Evolutionary conservation across 2,113 vertebrate genomes (phyloP), one percentile per base, ranked within the genome.

Genomic region (Heptranchias perlo): DNA sequence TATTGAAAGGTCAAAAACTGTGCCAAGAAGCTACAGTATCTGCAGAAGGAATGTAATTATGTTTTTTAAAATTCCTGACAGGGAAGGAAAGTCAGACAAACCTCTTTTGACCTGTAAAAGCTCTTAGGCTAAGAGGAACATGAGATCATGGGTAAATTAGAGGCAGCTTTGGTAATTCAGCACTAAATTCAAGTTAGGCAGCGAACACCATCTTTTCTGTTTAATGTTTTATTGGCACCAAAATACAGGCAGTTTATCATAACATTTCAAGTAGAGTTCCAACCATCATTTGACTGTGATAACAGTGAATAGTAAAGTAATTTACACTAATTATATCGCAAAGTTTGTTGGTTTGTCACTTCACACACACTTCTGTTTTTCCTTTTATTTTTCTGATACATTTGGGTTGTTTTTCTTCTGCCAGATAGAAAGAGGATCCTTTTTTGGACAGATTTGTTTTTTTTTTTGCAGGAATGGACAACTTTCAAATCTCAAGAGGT

Each of bases 1-100:
- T 98, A 98, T 97, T 97, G 97, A 97, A 98, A 97, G 98, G 98
- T 98, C 98, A 98, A 98, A 98, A 98, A 98, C 98, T 98, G 97
- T 97, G 98, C 98, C 97, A 97, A 98, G 97, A 97, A 97, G 97
- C 98, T 98, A 97, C 97, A 97, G 97, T 98, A 97, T 97, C 97
- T 97, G 98, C 97, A 97, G 97, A 98, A 97, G 97, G 97, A 98
- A 98, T 98, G 97, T 97, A 97, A 99, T 98, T 98, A 98, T 97
- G 97, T 95, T 95, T 93, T 61, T 97, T 97, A 97, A 98, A 97
- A 98, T 97, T 97, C 97, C 97, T 97, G 98, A 97, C 97, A 97
- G 97, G 96, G 97, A 97, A 97, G 97, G 97, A 96, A 97, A 98
- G 98, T 97, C 97, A 98, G 97, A 98, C 97, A 98, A 98, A 98